Evolutionary conservation across 2,888 invertebrate genomes (phyloP).

Genomic region (Hirtodrosophila trivittata): DNA sequence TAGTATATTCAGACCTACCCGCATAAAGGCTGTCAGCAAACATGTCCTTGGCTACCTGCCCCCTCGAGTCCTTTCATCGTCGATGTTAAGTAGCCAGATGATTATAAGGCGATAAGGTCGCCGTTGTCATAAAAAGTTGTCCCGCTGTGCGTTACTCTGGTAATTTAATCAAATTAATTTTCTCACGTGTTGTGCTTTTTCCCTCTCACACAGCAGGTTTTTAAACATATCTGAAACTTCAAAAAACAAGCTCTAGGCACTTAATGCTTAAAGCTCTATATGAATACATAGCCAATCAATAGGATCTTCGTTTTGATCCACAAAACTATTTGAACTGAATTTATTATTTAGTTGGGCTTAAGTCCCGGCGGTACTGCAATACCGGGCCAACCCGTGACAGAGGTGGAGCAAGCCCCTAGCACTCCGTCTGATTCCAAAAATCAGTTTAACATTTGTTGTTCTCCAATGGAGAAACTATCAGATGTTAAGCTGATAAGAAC

Average conservation of each 20-base stretch:
- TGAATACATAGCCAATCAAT: too few species aligned
- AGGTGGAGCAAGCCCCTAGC: conserved; percentile 88
- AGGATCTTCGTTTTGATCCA: too few species aligned
- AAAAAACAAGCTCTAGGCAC: too few species aligned
- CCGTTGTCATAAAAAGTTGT: conserved; percentile 29
- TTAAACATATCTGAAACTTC: conserved; percentile 6
- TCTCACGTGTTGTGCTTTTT: conserved; percentile 76
- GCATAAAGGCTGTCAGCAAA: conserved; percentile 42
- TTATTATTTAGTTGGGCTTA: conserved; percentile 33
- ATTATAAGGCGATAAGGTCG: conserved; percentile 58
- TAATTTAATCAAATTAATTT: conserved; percentile 82
- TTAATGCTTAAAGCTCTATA: too few species aligned
- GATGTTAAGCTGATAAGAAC: conserved; percentile 89
- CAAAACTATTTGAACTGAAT: too few species aligned
- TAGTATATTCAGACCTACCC: conserved; percentile 63
- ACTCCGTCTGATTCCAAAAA: conserved; percentile 85
- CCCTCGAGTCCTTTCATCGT: conserved; percentile 5
- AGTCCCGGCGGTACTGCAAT: conserved; percentile 82
- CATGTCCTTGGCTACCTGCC: conserved; percentile 22
- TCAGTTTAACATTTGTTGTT: conserved; percentile 86
- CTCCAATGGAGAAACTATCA: conserved; percentile 86
- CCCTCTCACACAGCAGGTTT: conserved; percentile 34
- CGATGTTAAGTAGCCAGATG: conserved; percentile 67
- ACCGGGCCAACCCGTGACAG: conserved; percentile 88
- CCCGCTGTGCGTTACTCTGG: conserved; percentile 79